Evolutionary conservation across 2,888 invertebrate genomes (phyloP).

Genomic region (Fissipunctia ypsillon): DNA sequence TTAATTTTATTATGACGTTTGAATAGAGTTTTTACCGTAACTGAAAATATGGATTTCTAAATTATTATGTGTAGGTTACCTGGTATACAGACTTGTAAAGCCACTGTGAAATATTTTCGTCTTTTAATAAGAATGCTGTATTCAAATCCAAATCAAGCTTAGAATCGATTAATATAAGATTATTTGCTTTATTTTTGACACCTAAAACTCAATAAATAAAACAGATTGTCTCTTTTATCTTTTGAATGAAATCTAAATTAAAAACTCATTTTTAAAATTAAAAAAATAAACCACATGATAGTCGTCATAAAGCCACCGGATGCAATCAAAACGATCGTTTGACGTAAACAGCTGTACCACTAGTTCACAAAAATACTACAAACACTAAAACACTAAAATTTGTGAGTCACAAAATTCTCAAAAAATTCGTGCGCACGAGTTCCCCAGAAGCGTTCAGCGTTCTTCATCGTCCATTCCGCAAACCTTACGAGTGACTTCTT

Average conservation of each 20-base stretch:
- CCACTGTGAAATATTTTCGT: background rate
- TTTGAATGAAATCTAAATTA: constrained; percentile 29
- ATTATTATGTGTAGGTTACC: background rate
- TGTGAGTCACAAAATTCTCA: constrained; percentile 46
- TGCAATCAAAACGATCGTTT: constrained; percentile 36
- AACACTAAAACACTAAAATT: constrained; percentile 27
- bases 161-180: background rate
- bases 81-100: too few relatives aligned
- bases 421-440: constrained; percentile 45
- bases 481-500: constrained; percentile 69
- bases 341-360: constrained; percentile 30
- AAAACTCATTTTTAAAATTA: constrained; percentile 12
- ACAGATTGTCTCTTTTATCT: constrained; percentile 1
- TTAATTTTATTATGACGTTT: constrained; percentile 9
- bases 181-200: constrained; percentile 24
- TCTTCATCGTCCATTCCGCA: constrained; percentile 76
- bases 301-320: constrained; percentile 39
- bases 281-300: constrained; percentile 3
- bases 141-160: background rate
- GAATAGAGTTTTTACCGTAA: background rate
- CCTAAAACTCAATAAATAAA: constrained; percentile 12
- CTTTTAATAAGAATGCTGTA: background rate
- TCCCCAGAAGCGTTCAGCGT: constrained; percentile 64
- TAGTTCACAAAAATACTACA: constrained; percentile 29
- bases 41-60: background rate